Conservation (phyloP, 2,113 vertebrate species). For the Dasyurus viverrinus region DNA sequence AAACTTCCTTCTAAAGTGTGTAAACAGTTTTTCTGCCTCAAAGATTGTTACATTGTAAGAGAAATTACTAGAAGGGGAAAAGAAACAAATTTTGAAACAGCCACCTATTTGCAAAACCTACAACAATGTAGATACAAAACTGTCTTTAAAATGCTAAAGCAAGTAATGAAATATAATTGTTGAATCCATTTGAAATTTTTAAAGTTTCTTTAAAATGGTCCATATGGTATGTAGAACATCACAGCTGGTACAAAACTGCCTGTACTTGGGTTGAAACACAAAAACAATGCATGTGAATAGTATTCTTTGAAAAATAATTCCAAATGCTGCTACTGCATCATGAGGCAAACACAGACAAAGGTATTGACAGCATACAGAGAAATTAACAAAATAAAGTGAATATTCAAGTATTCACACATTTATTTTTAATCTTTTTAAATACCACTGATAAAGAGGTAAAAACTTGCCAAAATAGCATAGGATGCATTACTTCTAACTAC, state of each 20-base stretch:
- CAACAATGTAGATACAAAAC: slow-evolving; percentile 79
- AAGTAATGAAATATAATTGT: slow-evolving; percentile 80
- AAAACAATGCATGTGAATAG: slow-evolving; percentile 78
- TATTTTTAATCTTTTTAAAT: slow-evolving; percentile 66
- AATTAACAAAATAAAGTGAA: slow-evolving; percentile 75
- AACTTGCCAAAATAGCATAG: slow-evolving; percentile 57
- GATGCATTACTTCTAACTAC: slow-evolving; percentile 38
- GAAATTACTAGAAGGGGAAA: slow-evolving; percentile 64
- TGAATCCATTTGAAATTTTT: slow-evolving; percentile 80
- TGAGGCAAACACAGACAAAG: slow-evolving; percentile 82
- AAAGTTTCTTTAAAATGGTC: slow-evolving; percentile 83
- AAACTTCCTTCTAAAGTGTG: slow-evolving; percentile 78
- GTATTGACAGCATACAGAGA: slow-evolving; percentile 80
- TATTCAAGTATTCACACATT: slow-evolving; percentile 73
- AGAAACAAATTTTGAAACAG: slow-evolving; percentile 78
- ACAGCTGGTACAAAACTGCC: slow-evolving; percentile 84
- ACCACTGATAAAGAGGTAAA: slow-evolving; percentile 52
- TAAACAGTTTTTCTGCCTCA: slow-evolving; percentile 66
- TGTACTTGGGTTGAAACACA: slow-evolving; percentile 81
- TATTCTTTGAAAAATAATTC: slow-evolving; percentile 79
- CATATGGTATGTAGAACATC: slow-evolving; percentile 82
- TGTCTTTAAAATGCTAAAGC: slow-evolving; percentile 83
- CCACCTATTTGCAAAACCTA: slow-evolving; percentile 83
- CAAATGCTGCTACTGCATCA: slow-evolving; percentile 77
- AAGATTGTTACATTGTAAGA: slow-evolving; percentile 75